Evolutionary conservation across 2,888 invertebrate species (phyloP), one percentile per base, ranked within the genome.

Genomic region (Fragum sueziense): DNA sequence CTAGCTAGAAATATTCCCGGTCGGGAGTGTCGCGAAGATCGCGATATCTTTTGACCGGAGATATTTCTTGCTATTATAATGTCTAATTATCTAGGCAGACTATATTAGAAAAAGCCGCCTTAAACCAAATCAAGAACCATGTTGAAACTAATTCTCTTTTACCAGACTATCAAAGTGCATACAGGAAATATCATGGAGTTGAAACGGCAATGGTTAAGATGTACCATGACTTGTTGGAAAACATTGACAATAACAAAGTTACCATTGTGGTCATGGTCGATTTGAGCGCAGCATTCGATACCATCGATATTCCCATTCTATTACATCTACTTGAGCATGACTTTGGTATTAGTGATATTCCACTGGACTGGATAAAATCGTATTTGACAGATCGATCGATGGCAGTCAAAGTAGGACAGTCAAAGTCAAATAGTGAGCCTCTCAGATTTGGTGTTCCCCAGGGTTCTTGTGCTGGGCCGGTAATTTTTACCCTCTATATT

Each of bases 171-270:
- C 80, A 76, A 80, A 80, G 73, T 73, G 72, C 76, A 69, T 76
- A 73, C 34, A 67, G 75, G 14, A 79, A 75, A 62, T 62, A 33
- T n/a, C 62, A 62, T 34, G 41, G 67, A 25, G 67, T 67, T 22
- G 80, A 76, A 70, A 80, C 73, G 29, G 76, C 76, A 31, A 76
- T 74, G 80, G 33, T 76, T 0, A 76, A 80, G 54, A 76, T 80
- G 76, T 70, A 74, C 37, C 59, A 51, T 76, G 79, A 76, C 57
- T 62, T 80, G 14, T 73, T 76, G 22, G 22, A 59, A 52, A 41
- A 61, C 9, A 22, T 47, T 54, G 75, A 76, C 34, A 70, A 33
- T 29, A 54, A 57, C 33, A 29, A 69, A 47, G 59, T 61, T 27
- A 51, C 59, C 51, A 65, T 73, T 22, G 80, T 76, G 20, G 74